Evolutionary conservation across 1,140 invertebrate species (phyloP), one percentile per base, ranked within the genome.

Genomic region (Micrasema longulum): DNA sequence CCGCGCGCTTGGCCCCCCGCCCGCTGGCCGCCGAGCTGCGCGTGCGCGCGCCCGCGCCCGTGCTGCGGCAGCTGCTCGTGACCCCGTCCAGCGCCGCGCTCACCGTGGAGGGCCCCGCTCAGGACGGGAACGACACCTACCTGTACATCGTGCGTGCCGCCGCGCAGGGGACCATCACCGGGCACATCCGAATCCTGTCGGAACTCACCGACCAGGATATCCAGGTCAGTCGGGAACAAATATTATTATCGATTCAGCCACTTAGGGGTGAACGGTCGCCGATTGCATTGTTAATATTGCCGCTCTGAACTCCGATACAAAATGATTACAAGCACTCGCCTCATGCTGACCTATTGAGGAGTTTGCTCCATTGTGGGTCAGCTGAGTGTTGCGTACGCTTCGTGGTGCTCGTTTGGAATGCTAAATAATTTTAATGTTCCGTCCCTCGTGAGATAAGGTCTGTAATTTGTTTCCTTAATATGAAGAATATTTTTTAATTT

Each of bases 11-110:
- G 7, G 71, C 69, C 2, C 69, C 73, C 9, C 72, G 31, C 72
- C 73, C 7, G 73, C 63, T n/a, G 35, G 38, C 18, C 26, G 50
- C 74, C 16, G 38, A 38, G 7, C 43, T 76, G 48, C 67, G 71
- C 48, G 31, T 76, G 14, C 26, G n/a, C 1, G 74, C 38, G 7
- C 43, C 74, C 1, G n/a, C 11, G 45, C 66, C 69, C 45, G 70
- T 70, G 7, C 26, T 75, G 7, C 50, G 69, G 43, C 74, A 75
- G 36, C 36, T 75, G 12, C 50, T 71, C 69, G 55, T 75, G 10
- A 36, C 48, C 20, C 20, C 69, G 0, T 62, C 31, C 0, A 55
- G 48, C 50, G 60, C 64, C 11, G 20, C 71, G 6, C 43, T 72
- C 10, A 41, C 31, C 20, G 65, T 75, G 35, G 47, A 71, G 36